Conservation (phyloP, 2,113 vertebrate genomes). For the Rhea pennata region DNA sequence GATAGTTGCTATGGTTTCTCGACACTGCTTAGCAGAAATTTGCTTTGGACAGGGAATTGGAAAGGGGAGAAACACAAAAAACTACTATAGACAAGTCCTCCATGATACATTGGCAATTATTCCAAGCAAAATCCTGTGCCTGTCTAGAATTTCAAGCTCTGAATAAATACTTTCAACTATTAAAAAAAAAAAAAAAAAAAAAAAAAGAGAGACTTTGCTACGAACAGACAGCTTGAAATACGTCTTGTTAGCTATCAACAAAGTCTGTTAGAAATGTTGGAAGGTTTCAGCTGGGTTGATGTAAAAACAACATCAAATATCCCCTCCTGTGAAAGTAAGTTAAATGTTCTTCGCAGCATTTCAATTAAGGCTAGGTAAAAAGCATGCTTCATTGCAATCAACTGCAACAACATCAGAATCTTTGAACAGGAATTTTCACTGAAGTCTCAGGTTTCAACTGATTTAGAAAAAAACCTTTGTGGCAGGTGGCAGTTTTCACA, state of each 20-base stretch:
- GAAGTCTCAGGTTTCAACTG: background rate
- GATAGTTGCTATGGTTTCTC: constrained; percentile 72
- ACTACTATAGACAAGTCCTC: constrained; percentile 27
- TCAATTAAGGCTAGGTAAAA: constrained; percentile 24
- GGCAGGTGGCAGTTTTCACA: background rate
- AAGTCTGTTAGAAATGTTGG: constrained; percentile 27
- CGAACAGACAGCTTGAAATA: constrained; percentile 16
- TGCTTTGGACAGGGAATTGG: constrained; percentile 17
- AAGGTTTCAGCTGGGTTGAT: constrained; percentile 36
- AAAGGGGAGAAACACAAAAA: constrained; percentile 29
- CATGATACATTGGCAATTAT: constrained; percentile 22
- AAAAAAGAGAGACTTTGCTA: background rate
- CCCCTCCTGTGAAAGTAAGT: background rate
- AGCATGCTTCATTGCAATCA: background rate
- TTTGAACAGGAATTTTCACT: background rate
- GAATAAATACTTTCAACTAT: constrained; percentile 41
- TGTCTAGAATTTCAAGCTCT: constrained; percentile 45
- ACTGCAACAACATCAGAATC: constrained; percentile 1
- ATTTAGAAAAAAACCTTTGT: background rate
- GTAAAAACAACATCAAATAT: constrained; percentile 32
- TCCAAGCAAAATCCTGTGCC: constrained; percentile 26
- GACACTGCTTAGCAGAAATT: constrained; percentile 54
- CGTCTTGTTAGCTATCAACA: constrained; percentile 19
- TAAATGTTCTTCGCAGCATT: constrained; percentile 18
- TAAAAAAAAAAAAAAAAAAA: background rate